A percentile compares a stretch with the other conserved stretches of the same genome.
Evolutionary conservation across 2,797 vertebrate genomes (phyloP).

Genomic region (Dendrocincla tyrannina): DNA sequence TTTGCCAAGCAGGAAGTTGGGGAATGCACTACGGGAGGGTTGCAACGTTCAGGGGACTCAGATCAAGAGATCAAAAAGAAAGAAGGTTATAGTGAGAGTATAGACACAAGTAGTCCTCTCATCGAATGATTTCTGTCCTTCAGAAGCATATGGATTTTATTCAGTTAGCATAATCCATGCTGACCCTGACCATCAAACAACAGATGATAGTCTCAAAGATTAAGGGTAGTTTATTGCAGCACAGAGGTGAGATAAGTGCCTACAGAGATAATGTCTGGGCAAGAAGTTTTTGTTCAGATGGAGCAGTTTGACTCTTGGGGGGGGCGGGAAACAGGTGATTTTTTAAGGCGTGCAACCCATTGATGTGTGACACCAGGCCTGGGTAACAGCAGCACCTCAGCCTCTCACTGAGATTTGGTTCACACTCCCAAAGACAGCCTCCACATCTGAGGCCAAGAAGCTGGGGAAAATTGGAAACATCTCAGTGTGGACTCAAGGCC

Average conservation of each 20-base stretch:
- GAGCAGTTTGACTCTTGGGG: not conserved
- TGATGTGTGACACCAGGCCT: rapidly evolving
- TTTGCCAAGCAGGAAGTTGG: not conserved
- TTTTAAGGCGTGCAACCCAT: not conserved
- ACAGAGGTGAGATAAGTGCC: not conserved
- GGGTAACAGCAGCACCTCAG: not conserved
- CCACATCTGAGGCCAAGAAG: not conserved
- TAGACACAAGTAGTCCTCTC: not conserved
- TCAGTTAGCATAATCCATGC: not conserved
- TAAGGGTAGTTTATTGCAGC: not conserved
- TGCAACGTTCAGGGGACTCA: not conserved
- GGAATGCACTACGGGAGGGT: rapidly evolving
- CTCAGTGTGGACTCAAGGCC: not conserved
- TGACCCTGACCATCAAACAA: not conserved
- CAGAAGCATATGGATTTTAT: not conserved
- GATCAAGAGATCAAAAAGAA: not conserved
- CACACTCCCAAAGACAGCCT: rapidly evolving
- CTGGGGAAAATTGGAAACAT: not conserved
- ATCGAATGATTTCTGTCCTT: not conserved
- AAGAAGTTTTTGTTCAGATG: not conserved
- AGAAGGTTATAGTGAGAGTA: not conserved
- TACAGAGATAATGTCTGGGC: not conserved
- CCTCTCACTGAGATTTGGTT: rapidly evolving
- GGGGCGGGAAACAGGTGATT: not conserved
- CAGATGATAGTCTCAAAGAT: not conserved